Percentiles rank a stretch among this genome's conserved stretches.
phyloP scores from a whole-genome alignment of 1,140 invertebrate genomes.

The Eulimnadia texana region DNA sequence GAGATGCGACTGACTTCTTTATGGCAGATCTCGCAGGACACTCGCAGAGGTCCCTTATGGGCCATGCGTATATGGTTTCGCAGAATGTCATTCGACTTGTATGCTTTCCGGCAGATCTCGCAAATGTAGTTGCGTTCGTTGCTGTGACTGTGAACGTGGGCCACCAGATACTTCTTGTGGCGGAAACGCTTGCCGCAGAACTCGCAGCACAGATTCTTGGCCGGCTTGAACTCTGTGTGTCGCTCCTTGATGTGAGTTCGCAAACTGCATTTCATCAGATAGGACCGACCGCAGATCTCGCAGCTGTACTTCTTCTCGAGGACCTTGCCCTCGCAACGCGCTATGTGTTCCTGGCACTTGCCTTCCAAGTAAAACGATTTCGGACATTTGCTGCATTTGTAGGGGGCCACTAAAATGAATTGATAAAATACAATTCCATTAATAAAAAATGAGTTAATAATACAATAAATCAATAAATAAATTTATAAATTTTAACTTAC shows the following conservation, averaged over 20 bases:
- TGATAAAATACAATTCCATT: not conserved
- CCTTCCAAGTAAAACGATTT: not conserved
- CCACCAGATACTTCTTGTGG: constrained; percentile 11
- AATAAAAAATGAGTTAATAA: not conserved
- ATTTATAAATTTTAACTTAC: too few relatives aligned
- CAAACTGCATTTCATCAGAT: not conserved
- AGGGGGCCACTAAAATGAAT: constrained; percentile 7
- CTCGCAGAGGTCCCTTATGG: not conserved
- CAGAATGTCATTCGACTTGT: constrained; percentile 8
- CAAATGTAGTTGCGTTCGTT: not conserved
- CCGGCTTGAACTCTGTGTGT: constrained; percentile 8
- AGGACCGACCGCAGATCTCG: constrained; percentile 6
- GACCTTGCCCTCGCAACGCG: not conserved
- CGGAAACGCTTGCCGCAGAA: constrained; percentile 5
- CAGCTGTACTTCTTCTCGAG: not conserved
- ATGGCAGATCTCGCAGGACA: constrained; percentile 3
- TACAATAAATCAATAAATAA: not conserved
- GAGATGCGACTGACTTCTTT: constrained; percentile 8
- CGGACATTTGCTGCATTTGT: constrained; percentile 1
- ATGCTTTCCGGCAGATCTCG: not conserved
- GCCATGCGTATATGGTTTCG: constrained; percentile 2
- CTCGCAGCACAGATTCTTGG: constrained; percentile 9
- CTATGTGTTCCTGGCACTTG: not conserved
- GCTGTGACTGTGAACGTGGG: constrained; percentile 6
- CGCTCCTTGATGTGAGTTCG: constrained; percentile 8